Evolutionary conservation across 2,888 invertebrate species (phyloP).

Genomic region (Pterostichus madidus): DNA sequence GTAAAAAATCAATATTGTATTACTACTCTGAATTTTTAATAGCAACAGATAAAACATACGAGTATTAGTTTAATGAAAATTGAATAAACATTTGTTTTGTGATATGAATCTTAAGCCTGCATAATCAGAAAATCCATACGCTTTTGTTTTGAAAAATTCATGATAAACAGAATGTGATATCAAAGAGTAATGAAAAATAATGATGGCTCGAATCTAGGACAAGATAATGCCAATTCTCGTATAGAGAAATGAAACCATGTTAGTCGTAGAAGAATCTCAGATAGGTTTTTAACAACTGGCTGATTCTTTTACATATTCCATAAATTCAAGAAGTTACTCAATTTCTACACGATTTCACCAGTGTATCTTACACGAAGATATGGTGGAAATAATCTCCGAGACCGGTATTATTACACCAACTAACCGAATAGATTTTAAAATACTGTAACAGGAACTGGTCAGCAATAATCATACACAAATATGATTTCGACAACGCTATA

Average conservation of each 20-base stretch:
- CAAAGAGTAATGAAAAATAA: constrained; percentile 29
- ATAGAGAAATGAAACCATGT: constrained; percentile 48
- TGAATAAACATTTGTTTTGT: constrained; percentile 16
- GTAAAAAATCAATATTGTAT: constrained; percentile 8
- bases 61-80: constrained; percentile 2
- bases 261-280: constrained; percentile 29
- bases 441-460: constrained; percentile 54
- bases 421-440: neutral
- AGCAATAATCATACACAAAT: constrained; percentile 5
- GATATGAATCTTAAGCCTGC: constrained; percentile 13
- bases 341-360: constrained; percentile 65
- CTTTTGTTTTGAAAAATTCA: constrained; percentile 20
- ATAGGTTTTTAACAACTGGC: constrained; percentile 40
- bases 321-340: constrained; percentile 62
- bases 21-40: constrained; percentile 8
- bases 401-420: constrained; percentile 60
- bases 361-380: constrained; percentile 13
- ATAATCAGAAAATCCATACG: constrained; percentile 45
- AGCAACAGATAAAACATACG: constrained; percentile 7
- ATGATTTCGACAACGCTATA: constrained; percentile 19
- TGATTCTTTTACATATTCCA: constrained; percentile 55
- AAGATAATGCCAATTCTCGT: constrained; percentile 10
- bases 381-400: constrained; percentile 45
- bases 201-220: constrained; percentile 6
- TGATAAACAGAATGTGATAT: constrained; percentile 36